A percentile compares a stretch with the other conserved stretches of the same genome.
Evolutionary conservation across 2,888 invertebrate genomes (phyloP).

Genomic region (Lasioglossum marginatum): DNA sequence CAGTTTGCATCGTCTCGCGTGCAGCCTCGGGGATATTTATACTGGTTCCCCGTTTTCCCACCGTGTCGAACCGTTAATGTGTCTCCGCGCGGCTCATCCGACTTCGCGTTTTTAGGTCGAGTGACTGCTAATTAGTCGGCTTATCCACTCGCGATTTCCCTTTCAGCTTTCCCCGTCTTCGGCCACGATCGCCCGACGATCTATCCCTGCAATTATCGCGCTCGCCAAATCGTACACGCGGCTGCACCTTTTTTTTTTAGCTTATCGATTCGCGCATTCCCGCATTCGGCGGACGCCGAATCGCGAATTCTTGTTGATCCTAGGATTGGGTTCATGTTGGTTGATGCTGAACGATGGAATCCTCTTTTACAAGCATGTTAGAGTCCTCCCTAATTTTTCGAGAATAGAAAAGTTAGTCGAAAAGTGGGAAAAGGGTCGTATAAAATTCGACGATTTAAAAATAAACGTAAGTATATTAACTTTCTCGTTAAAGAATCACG

Average conservation of each 20-base stretch:
- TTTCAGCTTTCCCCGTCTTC: neutral
- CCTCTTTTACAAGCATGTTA: no score
- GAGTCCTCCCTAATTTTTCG: no score
- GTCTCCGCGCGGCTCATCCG: conserved; percentile 15
- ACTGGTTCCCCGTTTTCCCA: conserved; percentile 54
- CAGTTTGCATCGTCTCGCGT: conserved; percentile 58
- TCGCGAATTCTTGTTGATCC: neutral
- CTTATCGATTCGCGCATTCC: conserved; percentile 24
- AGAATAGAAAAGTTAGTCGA: no score
- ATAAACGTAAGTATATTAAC: no score
- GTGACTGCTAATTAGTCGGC: conserved; percentile 28
- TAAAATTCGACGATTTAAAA: no score
- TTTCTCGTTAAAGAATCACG: no score
- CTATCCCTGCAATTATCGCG: conserved; percentile 37
- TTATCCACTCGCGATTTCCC: conserved; percentile 17
- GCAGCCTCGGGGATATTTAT: conserved; percentile 66
- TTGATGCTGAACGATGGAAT: no score
- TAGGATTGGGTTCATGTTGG: no score
- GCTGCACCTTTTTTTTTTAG: conserved; percentile 38
- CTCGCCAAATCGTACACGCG: conserved; percentile 22
- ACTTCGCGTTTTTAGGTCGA: conserved; percentile 29
- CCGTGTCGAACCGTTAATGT: conserved; percentile 33
- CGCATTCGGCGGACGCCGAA: neutral
- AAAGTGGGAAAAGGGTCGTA: no score
- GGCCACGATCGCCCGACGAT: neutral